Conservation (phyloP, 2,113 vertebrate species). For the Dissostichus mawsoni region DNA sequence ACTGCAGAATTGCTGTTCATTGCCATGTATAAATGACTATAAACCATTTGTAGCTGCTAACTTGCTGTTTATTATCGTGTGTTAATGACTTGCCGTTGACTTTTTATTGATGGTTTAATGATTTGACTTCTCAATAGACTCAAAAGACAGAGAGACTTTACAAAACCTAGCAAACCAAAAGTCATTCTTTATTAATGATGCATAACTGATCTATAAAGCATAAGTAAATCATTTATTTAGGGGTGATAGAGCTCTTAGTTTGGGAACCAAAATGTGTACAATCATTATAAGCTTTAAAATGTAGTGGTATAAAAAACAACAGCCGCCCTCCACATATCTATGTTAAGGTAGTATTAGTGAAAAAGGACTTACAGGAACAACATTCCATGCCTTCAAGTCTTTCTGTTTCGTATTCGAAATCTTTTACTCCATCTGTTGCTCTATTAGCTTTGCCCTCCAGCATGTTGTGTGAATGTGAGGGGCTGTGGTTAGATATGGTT, state of each 20-base stretch:
- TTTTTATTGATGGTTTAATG: neutral
- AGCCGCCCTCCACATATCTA: neutral
- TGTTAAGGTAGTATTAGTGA: neutral
- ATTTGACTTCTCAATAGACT: neutral
- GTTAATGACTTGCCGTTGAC: neutral
- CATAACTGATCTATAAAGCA: neutral
- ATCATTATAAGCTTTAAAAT: neutral
- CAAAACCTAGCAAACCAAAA: neutral
- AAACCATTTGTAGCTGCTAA: neutral
- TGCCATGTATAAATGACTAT: neutral
- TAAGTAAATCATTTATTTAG: neutral
- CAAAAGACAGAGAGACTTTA: neutral
- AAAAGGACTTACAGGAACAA: neutral
- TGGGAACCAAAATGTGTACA: neutral
- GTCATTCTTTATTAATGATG: neutral
- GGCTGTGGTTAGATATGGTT: conserved; percentile 63
- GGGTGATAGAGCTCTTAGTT: neutral
- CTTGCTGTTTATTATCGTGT: neutral
- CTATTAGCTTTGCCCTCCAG: conserved; percentile 27
- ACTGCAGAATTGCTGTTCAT: neutral
- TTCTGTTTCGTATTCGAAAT: conserved; percentile 10
- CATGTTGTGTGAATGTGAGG: conserved; percentile 32
- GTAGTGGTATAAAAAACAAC: neutral
- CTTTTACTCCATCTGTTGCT: conserved; percentile 31
- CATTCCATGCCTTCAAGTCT: neutral